Conservation (phyloP, 30 jellyfish, hydroid and myxozoan genomes). For the Aurelia sp. region DNA sequence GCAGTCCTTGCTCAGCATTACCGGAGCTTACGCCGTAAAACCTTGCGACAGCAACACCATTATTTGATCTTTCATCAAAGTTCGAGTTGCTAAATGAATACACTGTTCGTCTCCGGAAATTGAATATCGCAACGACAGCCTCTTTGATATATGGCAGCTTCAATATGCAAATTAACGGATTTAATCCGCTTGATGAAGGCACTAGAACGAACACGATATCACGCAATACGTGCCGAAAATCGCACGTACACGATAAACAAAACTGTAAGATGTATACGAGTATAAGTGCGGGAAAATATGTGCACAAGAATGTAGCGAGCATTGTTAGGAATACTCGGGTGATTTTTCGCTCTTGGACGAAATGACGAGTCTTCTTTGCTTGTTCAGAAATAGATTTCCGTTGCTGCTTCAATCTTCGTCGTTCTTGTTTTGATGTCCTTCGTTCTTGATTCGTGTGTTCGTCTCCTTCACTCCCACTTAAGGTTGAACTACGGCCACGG, state of each 20-base stretch:
- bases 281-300: slow-evolving; percentile 63
- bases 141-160: slow-evolving; percentile 27
- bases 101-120: background rate
- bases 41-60: too few relatives aligned
- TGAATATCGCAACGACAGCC: slow-evolving; percentile 21
- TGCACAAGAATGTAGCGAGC: slow-evolving; percentile 41
- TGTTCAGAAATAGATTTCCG: too few relatives aligned
- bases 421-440: too few relatives aligned
- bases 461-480: too few relatives aligned
- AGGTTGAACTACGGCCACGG: too few relatives aligned
- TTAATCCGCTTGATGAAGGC: slow-evolving; percentile 63
- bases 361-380: background rate
- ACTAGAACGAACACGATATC: slow-evolving; percentile 53
- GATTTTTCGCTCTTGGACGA: slow-evolving; percentile 39
- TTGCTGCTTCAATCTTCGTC: too few relatives aligned
- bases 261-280: slow-evolving; percentile 54
- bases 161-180: slow-evolving; percentile 68
- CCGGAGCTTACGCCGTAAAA: too few relatives aligned
- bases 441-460: too few relatives aligned
- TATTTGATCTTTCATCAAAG: background rate
- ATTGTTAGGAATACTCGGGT: slow-evolving; percentile 65
- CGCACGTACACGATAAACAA: slow-evolving; percentile 65
- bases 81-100: slow-evolving; percentile 25
- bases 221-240: slow-evolving; percentile 54
- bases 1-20: background rate